Percentiles rank a stretch among this genome's conserved stretches.
phyloP scores from a whole-genome alignment of 2,888 invertebrate genomes.

The Cephus nigrinus region DNA sequence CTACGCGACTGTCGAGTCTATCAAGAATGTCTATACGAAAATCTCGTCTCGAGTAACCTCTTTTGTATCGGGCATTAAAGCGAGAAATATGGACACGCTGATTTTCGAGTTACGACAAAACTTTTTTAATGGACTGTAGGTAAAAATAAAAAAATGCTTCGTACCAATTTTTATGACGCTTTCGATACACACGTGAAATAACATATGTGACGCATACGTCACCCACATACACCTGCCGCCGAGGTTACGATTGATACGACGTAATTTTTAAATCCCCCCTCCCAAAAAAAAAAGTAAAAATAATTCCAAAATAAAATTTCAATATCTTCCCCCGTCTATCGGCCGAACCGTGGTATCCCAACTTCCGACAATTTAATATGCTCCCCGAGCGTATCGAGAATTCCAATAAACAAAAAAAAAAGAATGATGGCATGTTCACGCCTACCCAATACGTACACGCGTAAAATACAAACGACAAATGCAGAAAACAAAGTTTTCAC shows the following conservation, averaged over 20 bases:
- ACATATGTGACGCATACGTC: not conserved
- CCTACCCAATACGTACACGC: not conserved
- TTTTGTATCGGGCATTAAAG: not conserved
- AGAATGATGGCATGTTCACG: not conserved
- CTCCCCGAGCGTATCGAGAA: not conserved
- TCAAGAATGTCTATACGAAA: not conserved
- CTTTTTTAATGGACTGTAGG: not conserved
- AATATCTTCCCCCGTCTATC: not conserved
- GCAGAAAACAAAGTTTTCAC: not conserved
- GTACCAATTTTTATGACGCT: not conserved
- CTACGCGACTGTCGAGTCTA: constrained; percentile 13
- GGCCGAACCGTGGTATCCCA: not conserved
- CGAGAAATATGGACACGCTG: not conserved
- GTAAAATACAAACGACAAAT: not conserved
- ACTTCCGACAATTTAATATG: not conserved
- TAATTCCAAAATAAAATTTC: not conserved
- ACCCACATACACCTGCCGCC: not conserved
- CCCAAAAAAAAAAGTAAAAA: not conserved
- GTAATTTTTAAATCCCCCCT: not conserved
- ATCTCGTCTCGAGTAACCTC: not conserved
- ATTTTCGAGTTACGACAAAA: not conserved
- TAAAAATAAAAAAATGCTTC: not conserved
- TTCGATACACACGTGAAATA: not conserved
- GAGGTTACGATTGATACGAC: not conserved
- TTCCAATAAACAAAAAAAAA: not conserved